Conservation (phyloP, 92 coral and sea anemone genomes). For the Zoanthus sansibaricus region DNA sequence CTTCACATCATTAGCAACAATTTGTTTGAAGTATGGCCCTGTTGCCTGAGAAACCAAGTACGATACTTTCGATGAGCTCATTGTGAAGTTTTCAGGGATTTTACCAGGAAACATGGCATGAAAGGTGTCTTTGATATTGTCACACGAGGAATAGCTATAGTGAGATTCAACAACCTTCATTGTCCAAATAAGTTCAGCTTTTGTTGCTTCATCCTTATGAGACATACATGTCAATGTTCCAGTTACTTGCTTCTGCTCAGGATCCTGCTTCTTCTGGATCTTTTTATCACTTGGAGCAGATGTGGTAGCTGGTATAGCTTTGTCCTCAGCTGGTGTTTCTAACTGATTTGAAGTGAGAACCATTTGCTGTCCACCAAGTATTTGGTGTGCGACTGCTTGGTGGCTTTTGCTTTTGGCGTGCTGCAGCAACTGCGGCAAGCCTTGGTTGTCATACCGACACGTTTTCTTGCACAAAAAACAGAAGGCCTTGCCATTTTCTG, state of each 20-base stretch:
- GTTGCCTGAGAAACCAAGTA: constrained; percentile 60
- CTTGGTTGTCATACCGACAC: constrained; percentile 12
- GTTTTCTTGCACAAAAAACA: constrained; percentile 22
- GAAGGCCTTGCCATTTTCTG: constrained; percentile 2
- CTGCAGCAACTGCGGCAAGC: constrained; percentile 50
- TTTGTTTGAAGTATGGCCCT: constrained; percentile 58
- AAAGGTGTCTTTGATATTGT: constrained; percentile 28
- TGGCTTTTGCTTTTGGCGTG: constrained; percentile 43
- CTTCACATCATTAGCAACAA: constrained; percentile 60
- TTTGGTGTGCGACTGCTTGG: constrained; percentile 50
- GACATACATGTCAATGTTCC: constrained; percentile 44
- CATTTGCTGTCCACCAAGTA: constrained; percentile 20
- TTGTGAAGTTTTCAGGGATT: constrained; percentile 40
- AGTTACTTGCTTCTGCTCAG: constrained; percentile 35
- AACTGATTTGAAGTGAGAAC: not conserved
- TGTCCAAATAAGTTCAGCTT: constrained; percentile 44
- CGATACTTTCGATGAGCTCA: constrained; percentile 46
- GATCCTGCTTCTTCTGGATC: not conserved
- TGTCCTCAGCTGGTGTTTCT: not conserved
- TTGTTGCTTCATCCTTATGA: constrained; percentile 46
- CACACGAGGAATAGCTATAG: constrained; percentile 50
- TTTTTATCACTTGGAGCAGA: no score
- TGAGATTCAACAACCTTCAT: constrained; percentile 48
- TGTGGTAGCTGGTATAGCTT: no score
- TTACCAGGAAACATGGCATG: constrained; percentile 59